These are phyloP conservation scores for Aegypius monachus DNA, from an alignment of 2,113 vertebrate genomes.

Conservation along the genomic window DNA sequence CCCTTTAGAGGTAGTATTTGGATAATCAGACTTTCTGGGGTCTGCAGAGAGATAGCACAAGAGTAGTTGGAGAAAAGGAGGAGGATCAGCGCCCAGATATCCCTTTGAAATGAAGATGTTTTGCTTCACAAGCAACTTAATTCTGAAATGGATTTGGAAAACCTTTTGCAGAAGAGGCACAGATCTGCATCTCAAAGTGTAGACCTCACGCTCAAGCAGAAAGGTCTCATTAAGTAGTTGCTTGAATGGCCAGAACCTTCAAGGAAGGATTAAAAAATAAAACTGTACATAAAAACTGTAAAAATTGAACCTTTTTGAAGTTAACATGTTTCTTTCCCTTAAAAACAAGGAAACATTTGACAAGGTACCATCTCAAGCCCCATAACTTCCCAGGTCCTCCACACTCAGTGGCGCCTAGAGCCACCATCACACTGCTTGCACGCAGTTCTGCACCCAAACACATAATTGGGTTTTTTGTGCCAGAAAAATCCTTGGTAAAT, in stretches of 20 bases:
- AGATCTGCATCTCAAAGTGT: neutral
- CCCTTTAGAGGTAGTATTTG: neutral
- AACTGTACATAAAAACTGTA: neutral
- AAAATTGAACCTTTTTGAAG: neutral
- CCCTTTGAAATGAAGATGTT: neutral
- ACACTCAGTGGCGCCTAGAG: neutral
- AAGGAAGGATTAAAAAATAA: neutral
- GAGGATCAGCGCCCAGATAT: neutral
- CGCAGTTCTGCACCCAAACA: neutral
- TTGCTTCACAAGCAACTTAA: neutral
- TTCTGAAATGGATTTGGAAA: neutral
- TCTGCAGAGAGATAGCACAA: neutral
- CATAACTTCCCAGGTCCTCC: neutral
- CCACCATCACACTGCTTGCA: neutral
- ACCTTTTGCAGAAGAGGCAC: neutral
- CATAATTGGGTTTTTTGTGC: rapidly evolving
- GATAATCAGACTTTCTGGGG: neutral
- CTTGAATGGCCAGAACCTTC: neutral
- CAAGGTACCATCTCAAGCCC: neutral
- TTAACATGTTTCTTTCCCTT: neutral
- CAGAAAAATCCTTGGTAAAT: neutral
- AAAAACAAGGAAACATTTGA: neutral
- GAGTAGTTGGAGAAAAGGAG: neutral
- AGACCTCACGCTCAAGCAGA: neutral
- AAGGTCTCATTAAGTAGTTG: neutral